Evolutionary conservation across 2,113 vertebrate species (phyloP), one percentile per base, ranked within the genome.

Genomic region (Zosterops lateralis): DNA sequence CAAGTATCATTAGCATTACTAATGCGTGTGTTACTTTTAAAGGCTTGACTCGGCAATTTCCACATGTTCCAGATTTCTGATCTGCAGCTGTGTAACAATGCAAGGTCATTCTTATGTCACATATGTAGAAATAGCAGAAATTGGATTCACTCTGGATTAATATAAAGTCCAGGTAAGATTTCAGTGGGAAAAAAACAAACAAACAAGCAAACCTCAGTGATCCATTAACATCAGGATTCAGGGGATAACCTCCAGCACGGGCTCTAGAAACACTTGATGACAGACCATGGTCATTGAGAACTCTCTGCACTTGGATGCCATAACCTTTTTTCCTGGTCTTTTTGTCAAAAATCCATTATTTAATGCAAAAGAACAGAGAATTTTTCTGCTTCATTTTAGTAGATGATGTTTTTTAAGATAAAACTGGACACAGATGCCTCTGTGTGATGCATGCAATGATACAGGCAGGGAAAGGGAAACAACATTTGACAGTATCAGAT

Each of bases 21-120:
- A 61, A 90, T 80, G 56, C 32, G 47, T 24, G 71, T 72, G 78
- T 91, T 95, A 42, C 82, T 94, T 86, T 31, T 81, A 76, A 86
- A 93, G 89, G 36, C 66, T 95, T 88, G 90, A 95, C 94, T 96
- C 94, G 58, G 92, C 84, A 19, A 3, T 48, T 88, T 54, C 22
- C 20, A 5, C 11, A 0, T 24, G 54, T 74, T 84, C 40, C 76
- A 74, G 70, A 26, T 91, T 79, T 83, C 71, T 88, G 4, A 24
- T 36, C 2, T 0, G 34, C 95, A 94, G 84, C 90, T 95, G 90
- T 91, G 60, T 51, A 80, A 93, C 92, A 94, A 83, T 83, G 89
- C 91, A 96, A 97, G 96, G 96, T 96, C 95, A 72, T 62, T 89
- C 79, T 92, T 66, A 22, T 94, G 95, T 87, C 73, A 57, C 45